Evolutionary conservation across 1,140 invertebrate genomes (phyloP).

Genomic region (Anastrepha ludens): DNA sequence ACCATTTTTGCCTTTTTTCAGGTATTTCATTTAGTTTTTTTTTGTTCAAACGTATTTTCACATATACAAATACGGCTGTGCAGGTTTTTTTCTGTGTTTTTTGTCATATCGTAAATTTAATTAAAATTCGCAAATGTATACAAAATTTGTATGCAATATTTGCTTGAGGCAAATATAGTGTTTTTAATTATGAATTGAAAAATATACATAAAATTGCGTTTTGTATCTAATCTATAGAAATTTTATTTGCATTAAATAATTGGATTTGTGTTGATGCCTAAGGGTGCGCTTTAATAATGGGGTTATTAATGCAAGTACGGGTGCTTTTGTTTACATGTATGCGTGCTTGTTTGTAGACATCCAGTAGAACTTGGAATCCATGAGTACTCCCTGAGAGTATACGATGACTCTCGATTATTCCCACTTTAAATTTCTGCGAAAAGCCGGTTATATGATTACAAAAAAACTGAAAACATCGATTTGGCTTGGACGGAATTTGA

Average conservation of each 20-base stretch:
- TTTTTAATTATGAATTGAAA: slow-evolving; percentile 46
- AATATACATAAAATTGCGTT: not conserved
- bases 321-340: too few species aligned
- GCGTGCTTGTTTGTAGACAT: too few species aligned
- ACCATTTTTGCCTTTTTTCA: not conserved
- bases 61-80: too few species aligned
- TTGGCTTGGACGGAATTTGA: too few species aligned
- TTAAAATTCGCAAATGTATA: slow-evolving; percentile 27
- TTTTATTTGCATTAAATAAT: slow-evolving; percentile 47
- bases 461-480: too few species aligned
- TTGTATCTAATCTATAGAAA: slow-evolving; percentile 1
- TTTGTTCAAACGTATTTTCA: not conserved
- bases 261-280: not conserved
- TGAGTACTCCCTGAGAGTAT: too few species aligned
- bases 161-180: not conserved
- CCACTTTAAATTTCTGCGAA: too few species aligned
- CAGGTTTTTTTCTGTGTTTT: too few species aligned
- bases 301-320: too few species aligned
- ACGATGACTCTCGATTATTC: too few species aligned
- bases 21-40: not conserved
- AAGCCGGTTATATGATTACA: too few species aligned
- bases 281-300: not conserved
- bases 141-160: not conserved
- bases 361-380: too few species aligned
- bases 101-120: not conserved